phyloP scores from a whole-genome alignment of 2,113 vertebrate genomes.

The Ceyx margarethae region DNA sequence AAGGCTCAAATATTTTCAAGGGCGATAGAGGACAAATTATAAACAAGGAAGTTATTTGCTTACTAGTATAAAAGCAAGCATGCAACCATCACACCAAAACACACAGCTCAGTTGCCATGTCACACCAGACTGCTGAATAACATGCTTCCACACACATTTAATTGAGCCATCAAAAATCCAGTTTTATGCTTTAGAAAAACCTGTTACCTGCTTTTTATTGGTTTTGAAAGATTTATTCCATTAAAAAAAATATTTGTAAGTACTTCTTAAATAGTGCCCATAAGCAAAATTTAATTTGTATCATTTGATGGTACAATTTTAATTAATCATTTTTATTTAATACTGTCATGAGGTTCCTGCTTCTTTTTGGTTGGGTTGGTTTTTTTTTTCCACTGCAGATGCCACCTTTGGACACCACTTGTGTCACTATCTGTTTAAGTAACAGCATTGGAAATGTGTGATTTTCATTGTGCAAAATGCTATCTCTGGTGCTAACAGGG shows the following conservation, averaged over 20 bases:
- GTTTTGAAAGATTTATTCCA: not conserved
- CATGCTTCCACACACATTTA: not conserved
- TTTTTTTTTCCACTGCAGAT: constrained; percentile 34
- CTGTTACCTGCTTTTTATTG: not conserved
- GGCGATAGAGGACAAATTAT: constrained; percentile 27
- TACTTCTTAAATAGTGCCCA: not conserved
- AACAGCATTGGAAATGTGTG: not conserved
- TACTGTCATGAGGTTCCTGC: constrained; percentile 23
- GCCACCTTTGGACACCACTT: constrained; percentile 44
- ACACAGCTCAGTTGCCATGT: not conserved
- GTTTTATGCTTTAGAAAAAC: not conserved
- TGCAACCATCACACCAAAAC: not conserved
- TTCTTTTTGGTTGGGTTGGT: not conserved
- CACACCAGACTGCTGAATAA: not conserved
- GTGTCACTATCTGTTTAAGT: constrained; percentile 9
- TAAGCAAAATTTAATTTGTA: not conserved
- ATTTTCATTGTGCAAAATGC: not conserved
- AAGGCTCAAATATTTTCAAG: constrained; percentile 47
- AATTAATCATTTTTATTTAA: constrained; percentile 71
- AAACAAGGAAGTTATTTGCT: constrained; percentile 8
- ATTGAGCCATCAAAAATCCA: not conserved
- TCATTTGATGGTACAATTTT: too few relatives aligned
- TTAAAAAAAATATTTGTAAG: not conserved
- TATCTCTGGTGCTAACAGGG: not conserved
- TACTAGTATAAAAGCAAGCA: not conserved